Base-by-base conservation (phyloP, 2,113 vertebrate genomes). In the Embiotoca jacksoni region DNA sequence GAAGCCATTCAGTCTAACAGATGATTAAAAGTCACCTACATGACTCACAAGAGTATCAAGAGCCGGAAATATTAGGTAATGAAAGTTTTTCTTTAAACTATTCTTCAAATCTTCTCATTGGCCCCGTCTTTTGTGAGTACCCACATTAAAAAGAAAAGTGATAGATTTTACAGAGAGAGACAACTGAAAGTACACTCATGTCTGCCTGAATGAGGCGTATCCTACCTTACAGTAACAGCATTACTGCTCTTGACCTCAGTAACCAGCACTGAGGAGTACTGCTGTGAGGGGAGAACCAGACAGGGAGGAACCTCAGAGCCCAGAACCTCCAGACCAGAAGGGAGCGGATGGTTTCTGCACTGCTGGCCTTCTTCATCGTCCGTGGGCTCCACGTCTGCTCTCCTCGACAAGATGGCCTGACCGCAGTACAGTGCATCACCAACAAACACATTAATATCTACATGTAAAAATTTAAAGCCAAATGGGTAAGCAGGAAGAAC, bases 251-350 rank as follows among this genome's bases (percentile, higher is more conserved):
- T 95, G 61, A 95, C 80, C 59, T 98, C 96, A 67, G 96, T 92
- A 57, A 99, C 94, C 83, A 99, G 87, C 9, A 98, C 94, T 1
- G 97, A 97, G 0, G 96, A 94, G 44, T 95, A 96, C 49, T 94
- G 93, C 80, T 96, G 95, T 0, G 91, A 89, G 0, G 98, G 98
- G 56, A 93, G 88, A 49, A 84, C 52, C 72, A 99, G 87, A 57
- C 90, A 72, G 3, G 95, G 90, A 35, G 97, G 96, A 61, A 95
- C 79, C 15, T 62, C 46, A 46, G 75, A 33, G 52, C 75, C 75
- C 87, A 7, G 2, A 1, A 85, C 60, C 55, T 88, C 23, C 16
- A 87, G 23, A 37, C 87, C 87, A 58, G 83, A 88, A 33, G 84
- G 90, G 6, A 84, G 74, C 5, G 15, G 52, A 36, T 6, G 37